Evolutionary conservation across 2,888 invertebrate species (phyloP).

Genomic region (Rhyacophila evoluta): DNA sequence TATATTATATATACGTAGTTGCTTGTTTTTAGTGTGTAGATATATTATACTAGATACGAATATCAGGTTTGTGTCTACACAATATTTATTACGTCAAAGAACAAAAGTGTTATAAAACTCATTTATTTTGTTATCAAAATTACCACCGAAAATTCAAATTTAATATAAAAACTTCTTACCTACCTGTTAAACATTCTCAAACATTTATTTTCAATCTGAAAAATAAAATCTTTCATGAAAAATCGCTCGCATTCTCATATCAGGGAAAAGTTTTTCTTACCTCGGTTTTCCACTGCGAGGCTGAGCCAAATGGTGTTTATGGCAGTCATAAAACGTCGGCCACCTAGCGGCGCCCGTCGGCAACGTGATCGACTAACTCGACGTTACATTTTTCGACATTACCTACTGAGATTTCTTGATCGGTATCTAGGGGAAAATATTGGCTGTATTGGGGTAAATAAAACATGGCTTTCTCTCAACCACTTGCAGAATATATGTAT

Average conservation of each 20-base stretch:
- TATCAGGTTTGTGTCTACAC: too few species aligned
- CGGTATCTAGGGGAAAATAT: constrained; percentile 52
- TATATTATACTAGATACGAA: too few species aligned
- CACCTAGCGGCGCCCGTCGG: constrained; percentile 32
- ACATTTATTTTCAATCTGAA: constrained; percentile 2
- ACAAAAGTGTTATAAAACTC: too few species aligned
- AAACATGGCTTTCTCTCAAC: constrained; percentile 24
- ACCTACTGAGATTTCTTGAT: constrained; percentile 52
- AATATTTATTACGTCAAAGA: too few species aligned
- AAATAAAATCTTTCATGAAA: neutral
- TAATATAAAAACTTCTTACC: neutral
- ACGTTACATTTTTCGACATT: constrained; percentile 26
- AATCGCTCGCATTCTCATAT: neutral
- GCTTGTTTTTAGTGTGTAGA: too few species aligned
- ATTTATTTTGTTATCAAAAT: too few species aligned
- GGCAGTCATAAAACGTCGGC: constrained; percentile 41
- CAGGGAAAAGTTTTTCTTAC: neutral
- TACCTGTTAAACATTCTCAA: neutral
- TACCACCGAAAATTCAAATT: neutral
- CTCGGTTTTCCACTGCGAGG: neutral
- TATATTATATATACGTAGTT: too few species aligned
- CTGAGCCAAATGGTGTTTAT: constrained; percentile 45
- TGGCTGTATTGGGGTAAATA: constrained; percentile 48
- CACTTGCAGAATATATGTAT: neutral
- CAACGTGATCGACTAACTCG: constrained; percentile 43